Evolutionary conservation across 2,888 invertebrate genomes (phyloP).

Genomic region (Oscheius sp.): DNA sequence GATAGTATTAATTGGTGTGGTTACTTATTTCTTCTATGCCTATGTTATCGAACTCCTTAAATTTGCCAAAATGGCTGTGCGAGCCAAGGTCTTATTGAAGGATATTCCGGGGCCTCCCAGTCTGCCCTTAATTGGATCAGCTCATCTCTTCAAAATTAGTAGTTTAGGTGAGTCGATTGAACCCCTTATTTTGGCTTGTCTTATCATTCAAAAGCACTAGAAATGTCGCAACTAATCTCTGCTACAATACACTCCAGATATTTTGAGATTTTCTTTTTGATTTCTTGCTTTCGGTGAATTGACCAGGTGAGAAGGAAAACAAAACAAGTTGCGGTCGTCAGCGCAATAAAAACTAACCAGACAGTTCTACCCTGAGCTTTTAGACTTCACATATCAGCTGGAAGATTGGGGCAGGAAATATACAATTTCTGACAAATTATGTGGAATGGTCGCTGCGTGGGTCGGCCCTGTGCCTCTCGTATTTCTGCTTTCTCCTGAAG

Average conservation of each 20-base stretch:
- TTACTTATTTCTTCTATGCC: constrained; percentile 11
- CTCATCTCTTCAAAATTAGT: constrained; percentile 57
- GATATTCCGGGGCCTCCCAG: constrained; percentile 51
- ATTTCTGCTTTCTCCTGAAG: constrained; percentile 47
- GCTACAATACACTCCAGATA: no score
- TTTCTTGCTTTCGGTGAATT: not conserved
- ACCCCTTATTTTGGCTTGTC: not conserved
- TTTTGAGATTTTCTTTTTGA: not conserved
- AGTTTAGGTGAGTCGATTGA: constrained; percentile 23
- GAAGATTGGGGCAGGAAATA: constrained; percentile 31
- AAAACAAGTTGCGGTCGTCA: not conserved
- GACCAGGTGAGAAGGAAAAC: not conserved
- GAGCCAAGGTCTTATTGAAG: constrained; percentile 19
- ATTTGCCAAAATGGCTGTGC: constrained; percentile 9
- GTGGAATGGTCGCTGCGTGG: constrained; percentile 42
- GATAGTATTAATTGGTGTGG: not conserved
- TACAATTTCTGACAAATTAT: constrained; percentile 6
- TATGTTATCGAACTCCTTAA: constrained; percentile 5
- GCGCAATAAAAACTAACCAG: not conserved
- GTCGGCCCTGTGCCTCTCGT: constrained; percentile 59
- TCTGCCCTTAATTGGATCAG: constrained; percentile 53
- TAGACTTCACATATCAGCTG: constrained; percentile 27
- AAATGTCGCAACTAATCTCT: no score
- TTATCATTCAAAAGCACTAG: not conserved
- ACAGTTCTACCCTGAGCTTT: not conserved